A percentile compares a stretch with the other conserved stretches of the same genome.
Conservation (phyloP, 23 tunicate species). For the Phallusia fumigata region DNA sequence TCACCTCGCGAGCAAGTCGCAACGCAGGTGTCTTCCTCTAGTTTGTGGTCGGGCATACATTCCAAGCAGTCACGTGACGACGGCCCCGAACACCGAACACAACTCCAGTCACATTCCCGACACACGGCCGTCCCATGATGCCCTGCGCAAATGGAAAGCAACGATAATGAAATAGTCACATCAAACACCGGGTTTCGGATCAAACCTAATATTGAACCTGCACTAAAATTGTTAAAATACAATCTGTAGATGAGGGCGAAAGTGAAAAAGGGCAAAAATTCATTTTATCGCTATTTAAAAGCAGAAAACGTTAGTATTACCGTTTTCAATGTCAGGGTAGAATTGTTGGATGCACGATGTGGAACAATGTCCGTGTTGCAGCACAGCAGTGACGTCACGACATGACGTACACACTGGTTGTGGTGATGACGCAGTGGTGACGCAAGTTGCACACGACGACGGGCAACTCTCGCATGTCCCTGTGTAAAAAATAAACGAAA, state of each 20-base stretch:
- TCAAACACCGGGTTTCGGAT: too few relatives aligned
- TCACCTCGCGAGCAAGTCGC: slow-evolving; percentile 63
- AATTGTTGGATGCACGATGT: slow-evolving; percentile 64
- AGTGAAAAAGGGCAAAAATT: too few relatives aligned
- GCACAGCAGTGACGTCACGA: slow-evolving; percentile 41
- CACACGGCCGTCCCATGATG: slow-evolving; percentile 57
- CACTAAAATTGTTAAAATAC: too few relatives aligned
- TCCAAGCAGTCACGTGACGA: slow-evolving; percentile 59
- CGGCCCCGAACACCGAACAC: slow-evolving; percentile 72
- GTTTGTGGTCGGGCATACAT: slow-evolving; percentile 60
- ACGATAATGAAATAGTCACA: too few relatives aligned
- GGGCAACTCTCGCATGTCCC: slow-evolving; percentile 75
- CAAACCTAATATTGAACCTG: too few relatives aligned
- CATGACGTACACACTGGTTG: slow-evolving; percentile 79
- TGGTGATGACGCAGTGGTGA: slow-evolving; percentile 14
- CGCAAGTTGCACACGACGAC: slow-evolving; percentile 62
- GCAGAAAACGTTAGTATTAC: not conserved
- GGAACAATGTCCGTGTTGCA: slow-evolving; percentile 84
- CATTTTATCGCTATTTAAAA: too few relatives aligned
- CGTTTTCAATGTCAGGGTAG: slow-evolving; percentile 42
- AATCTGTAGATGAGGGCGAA: too few relatives aligned
- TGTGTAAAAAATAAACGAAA: not conserved
- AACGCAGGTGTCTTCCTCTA: slow-evolving; percentile 78
- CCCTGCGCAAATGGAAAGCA: not conserved
- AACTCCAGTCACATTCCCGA: slow-evolving; percentile 88